Base-by-base conservation (phyloP, 2,888 invertebrate species). In the Ectemnius continuus region DNA sequence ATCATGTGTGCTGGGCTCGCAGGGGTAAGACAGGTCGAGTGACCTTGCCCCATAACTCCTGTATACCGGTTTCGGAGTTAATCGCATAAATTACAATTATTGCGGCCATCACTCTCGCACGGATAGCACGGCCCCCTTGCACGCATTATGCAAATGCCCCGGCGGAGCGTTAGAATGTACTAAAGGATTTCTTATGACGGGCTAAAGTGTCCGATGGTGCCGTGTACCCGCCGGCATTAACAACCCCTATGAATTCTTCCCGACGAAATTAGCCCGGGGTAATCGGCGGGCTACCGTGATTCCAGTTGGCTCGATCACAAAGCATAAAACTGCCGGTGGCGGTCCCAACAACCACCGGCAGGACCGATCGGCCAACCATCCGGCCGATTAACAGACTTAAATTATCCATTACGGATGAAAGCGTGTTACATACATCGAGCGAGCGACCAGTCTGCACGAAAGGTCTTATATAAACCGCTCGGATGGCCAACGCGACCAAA, bases 61-160 rank as follows among this genome's bases (percentile, higher is more conserved):
- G 56, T 48, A 74, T 79, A 79, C 77, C 76, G 79, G 70, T 76
- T 79, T 70, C 63, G 13, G 63, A 80, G 73, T 76, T 79, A 77
- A 80, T 80, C 79, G 77, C 68, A 79, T 79, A 80, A 79, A 80
- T 80, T 80, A 74, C 76, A 80, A 80, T 79, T 80, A 79, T 79
- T 77, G 70, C 76, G 70, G 71, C 65, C 72, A 74, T 77, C 67
- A 76, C 72, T 80, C 76, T 77, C 67, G 67, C 61, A 68, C 48
- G 69, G 66, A 36, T 75, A 63, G 60, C 61, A 60, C 26, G 26
- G 58, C 61, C 36, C 36, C 36, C 11, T 67, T 60, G 47, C 62
- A 69, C 69, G 67, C 71, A 73, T 79, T 73, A 74, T 67, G 79
- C 73, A 76, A 79, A 73, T 79, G 36, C 36, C 70, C 67, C 48